Evolutionary conservation across 2,797 vertebrate species (phyloP).

Genomic region (Merluccius polli): DNA sequence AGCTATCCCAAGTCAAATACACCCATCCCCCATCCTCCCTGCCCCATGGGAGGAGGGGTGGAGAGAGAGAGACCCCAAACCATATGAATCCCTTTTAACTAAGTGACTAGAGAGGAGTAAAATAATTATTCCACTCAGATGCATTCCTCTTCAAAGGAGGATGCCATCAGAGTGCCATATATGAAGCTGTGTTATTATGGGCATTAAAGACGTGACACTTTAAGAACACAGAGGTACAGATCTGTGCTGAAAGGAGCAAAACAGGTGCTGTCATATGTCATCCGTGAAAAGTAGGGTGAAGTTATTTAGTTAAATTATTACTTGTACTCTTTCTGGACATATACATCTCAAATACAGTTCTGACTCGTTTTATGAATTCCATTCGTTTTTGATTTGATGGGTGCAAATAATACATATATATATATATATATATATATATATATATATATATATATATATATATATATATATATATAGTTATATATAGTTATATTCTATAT

Average conservation of each 20-base stretch:
- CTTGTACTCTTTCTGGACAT: neutral
- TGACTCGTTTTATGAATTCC: neutral
- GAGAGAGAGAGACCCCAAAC: slow-evolving; percentile 63
- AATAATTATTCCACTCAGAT: slow-evolving; percentile 73
- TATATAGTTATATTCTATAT: too few relatives aligned
- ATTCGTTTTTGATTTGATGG: neutral
- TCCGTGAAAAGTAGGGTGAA: neutral
- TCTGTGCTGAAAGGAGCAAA: slow-evolving; percentile 21
- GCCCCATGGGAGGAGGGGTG: slow-evolving; percentile 64
- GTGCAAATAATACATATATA: neutral
- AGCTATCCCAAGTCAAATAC: slow-evolving; percentile 67
- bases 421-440: neutral
- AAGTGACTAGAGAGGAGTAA: slow-evolving; percentile 67
- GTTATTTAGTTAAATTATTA: neutral
- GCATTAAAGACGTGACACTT: slow-evolving; percentile 28
- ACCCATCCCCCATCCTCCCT: slow-evolving; percentile 60
- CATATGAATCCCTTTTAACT: slow-evolving; percentile 77
- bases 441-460: too few relatives aligned
- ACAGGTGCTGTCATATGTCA: slow-evolving; percentile 42
- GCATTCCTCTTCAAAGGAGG: slow-evolving; percentile 72
- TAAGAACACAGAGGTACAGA: slow-evolving; percentile 11
- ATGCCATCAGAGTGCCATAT: slow-evolving; percentile 60
- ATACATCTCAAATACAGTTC: neutral
- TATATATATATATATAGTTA: too few relatives aligned
- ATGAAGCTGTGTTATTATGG: slow-evolving; percentile 45